phyloP scores from a whole-genome alignment of 2,888 invertebrate species.

The Ectemnius lituratus region DNA sequence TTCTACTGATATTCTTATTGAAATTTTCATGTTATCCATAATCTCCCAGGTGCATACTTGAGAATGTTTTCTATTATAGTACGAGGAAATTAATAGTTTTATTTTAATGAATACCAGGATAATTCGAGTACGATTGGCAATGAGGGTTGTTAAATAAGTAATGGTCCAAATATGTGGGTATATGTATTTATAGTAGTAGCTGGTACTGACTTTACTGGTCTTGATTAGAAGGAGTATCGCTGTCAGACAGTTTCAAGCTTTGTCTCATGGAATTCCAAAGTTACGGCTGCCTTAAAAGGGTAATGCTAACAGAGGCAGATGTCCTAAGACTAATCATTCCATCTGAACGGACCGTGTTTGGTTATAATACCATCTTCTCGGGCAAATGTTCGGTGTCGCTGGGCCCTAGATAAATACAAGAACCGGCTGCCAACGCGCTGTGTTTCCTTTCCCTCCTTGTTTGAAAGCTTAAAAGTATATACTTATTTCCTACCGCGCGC shows the following conservation, averaged over 20 bases:
- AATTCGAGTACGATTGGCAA: too few relatives aligned
- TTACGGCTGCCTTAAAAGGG: slow-evolving; percentile 2
- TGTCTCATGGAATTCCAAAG: too few relatives aligned
- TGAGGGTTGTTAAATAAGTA: too few relatives aligned
- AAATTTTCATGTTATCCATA: background rate
- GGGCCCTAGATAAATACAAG: slow-evolving; percentile 67
- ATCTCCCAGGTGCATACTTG: too few relatives aligned
- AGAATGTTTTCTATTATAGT: too few relatives aligned
- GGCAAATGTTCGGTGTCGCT: slow-evolving; percentile 68
- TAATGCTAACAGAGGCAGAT: slow-evolving; percentile 46
- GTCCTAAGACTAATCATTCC: slow-evolving; percentile 47
- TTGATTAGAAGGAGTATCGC: too few relatives aligned
- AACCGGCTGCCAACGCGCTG: slow-evolving; percentile 62
- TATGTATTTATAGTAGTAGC: too few relatives aligned
- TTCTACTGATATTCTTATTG: slow-evolving; percentile 33
- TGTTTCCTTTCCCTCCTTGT: slow-evolving; percentile 65
- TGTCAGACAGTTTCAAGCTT: too few relatives aligned
- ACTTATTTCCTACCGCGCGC: slow-evolving; percentile 29
- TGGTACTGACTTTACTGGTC: too few relatives aligned
- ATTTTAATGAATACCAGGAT: too few relatives aligned
- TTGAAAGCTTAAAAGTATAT: slow-evolving; percentile 58
- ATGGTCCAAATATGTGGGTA: too few relatives aligned
- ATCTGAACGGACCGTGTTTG: slow-evolving; percentile 48
- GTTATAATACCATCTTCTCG: slow-evolving; percentile 57
- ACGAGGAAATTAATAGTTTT: too few relatives aligned